Percentiles rank a stretch among this genome's conserved stretches.
Conservation (phyloP, 2,113 vertebrate species). For the Pantherophis guttatus region DNA sequence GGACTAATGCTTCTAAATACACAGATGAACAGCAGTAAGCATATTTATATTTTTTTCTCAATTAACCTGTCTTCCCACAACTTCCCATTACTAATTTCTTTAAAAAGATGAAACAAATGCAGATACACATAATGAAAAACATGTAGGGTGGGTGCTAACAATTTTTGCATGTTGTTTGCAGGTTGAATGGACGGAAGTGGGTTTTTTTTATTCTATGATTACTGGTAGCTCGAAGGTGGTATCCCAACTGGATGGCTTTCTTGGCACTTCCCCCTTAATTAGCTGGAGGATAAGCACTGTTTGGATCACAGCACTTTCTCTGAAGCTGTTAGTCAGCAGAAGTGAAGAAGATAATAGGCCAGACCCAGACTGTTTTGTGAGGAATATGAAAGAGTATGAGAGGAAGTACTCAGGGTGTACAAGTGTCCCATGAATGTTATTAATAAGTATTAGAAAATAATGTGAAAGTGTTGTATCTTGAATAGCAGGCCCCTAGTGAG, state of each 20-base stretch:
- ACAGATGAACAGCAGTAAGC: not conserved
- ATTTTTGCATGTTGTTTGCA: not conserved
- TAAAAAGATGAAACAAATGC: not conserved
- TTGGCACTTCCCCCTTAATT: not conserved
- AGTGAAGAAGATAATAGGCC: not conserved
- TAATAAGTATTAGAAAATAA: not conserved
- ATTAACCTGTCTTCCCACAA: not conserved
- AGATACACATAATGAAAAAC: not conserved
- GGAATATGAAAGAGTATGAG: not conserved
- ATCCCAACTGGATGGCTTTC: not conserved
- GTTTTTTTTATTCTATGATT: not conserved
- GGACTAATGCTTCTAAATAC: not conserved
- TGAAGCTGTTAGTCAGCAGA: not conserved
- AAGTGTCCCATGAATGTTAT: not conserved
- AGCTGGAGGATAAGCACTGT: not conserved
- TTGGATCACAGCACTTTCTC: not conserved
- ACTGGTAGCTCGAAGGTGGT: not conserved
- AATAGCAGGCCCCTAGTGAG: not conserved
- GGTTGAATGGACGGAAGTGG: not conserved
- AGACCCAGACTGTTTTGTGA: not conserved
- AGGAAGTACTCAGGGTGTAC: not conserved
- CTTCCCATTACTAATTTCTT: not conserved
- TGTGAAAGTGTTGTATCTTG: not conserved
- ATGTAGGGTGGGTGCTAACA: not conserved
- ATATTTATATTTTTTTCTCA: not conserved